A percentile compares a stretch with the other conserved stretches of the same genome.
These are phyloP conservation scores for Sebastes taczanowskii DNA, from an alignment of 2,797 vertebrate species.

Conservation along the genomic window DNA sequence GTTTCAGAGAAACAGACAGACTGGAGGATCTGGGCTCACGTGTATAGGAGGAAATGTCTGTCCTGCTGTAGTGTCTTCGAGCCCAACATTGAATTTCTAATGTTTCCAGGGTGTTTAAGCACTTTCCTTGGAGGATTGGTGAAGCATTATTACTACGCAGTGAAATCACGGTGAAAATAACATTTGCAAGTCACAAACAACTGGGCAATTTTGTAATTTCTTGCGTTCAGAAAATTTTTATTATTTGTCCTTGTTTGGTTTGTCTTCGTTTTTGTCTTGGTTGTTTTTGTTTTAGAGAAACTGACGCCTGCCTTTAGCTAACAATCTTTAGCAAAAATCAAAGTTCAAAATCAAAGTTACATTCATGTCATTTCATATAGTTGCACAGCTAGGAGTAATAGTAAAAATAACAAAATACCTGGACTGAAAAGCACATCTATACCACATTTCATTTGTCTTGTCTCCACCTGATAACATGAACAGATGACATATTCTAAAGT, in stretches of 20 bases:
- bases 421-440: not conserved
- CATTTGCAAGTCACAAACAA: not conserved
- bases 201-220: not conserved
- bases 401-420: not conserved
- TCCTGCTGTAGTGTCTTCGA: not conserved
- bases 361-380: not conserved
- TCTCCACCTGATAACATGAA: not conserved
- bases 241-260: too few relatives aligned
- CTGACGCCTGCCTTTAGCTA: not conserved
- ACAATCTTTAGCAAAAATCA: not conserved
- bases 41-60: not conserved
- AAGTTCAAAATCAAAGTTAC: not conserved
- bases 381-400: not conserved
- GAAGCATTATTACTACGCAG: not conserved
- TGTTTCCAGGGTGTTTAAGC: not conserved
- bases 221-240: not conserved
- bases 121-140: not conserved
- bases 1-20: not conserved
- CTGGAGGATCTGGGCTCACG: not conserved
- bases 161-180: not conserved
- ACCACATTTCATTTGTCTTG: not conserved
- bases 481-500: not conserved
- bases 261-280: too few relatives aligned
- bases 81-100: not conserved
- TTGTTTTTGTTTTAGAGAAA: not conserved